phyloP scores from a whole-genome alignment of 2,113 vertebrate species.

The Canis aureus region DNA sequence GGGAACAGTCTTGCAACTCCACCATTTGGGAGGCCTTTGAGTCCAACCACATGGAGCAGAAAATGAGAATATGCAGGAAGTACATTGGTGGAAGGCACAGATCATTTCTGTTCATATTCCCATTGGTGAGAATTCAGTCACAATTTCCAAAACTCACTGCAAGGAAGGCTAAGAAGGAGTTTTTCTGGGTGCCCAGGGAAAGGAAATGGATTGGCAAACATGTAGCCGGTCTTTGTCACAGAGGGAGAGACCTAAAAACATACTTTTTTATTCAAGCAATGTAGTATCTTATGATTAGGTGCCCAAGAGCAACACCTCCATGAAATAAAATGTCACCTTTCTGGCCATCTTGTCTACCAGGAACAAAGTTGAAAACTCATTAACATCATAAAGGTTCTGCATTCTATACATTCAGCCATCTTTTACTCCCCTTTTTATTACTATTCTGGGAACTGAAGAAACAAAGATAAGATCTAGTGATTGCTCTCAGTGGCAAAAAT shows the following conservation, averaged over 20 bases:
- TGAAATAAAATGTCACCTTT: not conserved
- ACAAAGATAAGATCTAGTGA: not conserved
- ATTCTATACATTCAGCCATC: not conserved
- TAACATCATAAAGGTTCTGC: not conserved
- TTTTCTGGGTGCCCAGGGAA: not conserved
- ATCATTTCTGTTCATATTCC: slow-evolving; percentile 18
- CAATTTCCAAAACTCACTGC: slow-evolving; percentile 1
- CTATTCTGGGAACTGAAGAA: not conserved
- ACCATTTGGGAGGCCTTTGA: not conserved
- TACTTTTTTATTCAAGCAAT: not conserved
- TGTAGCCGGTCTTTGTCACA: not conserved
- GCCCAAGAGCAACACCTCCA: not conserved
- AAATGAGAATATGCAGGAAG: slow-evolving; percentile 17
- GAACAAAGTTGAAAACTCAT: slow-evolving; percentile 4
- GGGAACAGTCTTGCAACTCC: not conserved
- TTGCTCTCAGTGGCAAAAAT: not conserved
- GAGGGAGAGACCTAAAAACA: slow-evolving; percentile 19
- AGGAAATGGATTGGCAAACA: not conserved
- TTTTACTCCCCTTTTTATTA: slow-evolving; percentile 21
- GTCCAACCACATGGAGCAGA: not conserved
- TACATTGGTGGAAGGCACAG: not conserved
- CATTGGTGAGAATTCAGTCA: not conserved
- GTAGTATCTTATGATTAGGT: not conserved
- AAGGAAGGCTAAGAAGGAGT: slow-evolving; percentile 26
- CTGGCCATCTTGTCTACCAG: not conserved